Evolutionary conservation across 1,140 invertebrate genomes (phyloP).

Genomic region (Planococcus citri): DNA sequence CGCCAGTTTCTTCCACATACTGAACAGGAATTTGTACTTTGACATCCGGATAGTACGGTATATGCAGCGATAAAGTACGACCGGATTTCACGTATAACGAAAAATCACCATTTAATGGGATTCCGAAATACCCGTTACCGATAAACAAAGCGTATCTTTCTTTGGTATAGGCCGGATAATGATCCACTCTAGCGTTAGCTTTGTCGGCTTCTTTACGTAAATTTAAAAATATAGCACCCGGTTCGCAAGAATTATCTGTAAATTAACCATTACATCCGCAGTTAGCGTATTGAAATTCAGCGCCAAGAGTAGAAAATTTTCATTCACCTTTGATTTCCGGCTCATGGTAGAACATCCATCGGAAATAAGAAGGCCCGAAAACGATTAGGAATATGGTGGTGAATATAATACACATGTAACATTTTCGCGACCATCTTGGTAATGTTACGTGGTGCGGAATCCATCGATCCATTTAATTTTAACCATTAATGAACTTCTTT

Average conservation of each 20-base stretch:
- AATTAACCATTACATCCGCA: neutral
- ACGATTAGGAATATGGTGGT: neutral
- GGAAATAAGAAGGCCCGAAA: slow-evolving; percentile 9
- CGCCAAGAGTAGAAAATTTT: too few species aligned
- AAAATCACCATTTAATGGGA: slow-evolving; percentile 48
- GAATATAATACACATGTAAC: neutral
- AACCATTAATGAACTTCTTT: neutral
- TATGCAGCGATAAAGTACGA: slow-evolving; percentile 52
- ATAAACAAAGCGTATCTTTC: slow-evolving; percentile 39
- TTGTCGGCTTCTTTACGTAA: neutral
- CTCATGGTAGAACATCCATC: neutral
- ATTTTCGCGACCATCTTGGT: neutral
- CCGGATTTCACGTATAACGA: slow-evolving; percentile 55
- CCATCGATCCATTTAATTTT: slow-evolving; percentile 20
- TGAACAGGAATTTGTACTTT: slow-evolving; percentile 39
- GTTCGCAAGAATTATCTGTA: neutral
- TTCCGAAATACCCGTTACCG: slow-evolving; percentile 62
- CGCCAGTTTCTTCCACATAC: slow-evolving; percentile 44
- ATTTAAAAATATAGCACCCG: neutral
- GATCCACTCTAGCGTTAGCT: neutral
- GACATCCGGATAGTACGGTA: slow-evolving; percentile 62
- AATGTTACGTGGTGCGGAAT: neutral
- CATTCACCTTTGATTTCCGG: neutral
- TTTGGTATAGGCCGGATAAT: neutral
- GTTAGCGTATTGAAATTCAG: too few species aligned